Percentiles rank a stretch among this genome's conserved stretches.
Conservation (phyloP, 2,113 vertebrate species). For the Helogale parvula region DNA sequence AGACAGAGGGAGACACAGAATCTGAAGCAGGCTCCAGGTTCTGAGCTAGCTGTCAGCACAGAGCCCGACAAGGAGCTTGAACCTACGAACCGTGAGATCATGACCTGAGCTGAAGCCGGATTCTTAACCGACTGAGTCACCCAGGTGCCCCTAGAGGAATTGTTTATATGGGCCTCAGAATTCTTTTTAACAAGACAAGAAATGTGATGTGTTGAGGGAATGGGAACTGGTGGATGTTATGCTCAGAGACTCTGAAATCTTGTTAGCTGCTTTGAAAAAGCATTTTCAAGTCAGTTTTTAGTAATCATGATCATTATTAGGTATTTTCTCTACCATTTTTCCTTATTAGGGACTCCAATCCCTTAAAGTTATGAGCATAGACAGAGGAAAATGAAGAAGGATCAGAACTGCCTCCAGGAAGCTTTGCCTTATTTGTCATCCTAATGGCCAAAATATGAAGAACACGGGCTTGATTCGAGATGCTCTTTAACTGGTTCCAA, state of each 20-base stretch:
- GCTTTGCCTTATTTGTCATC: neutral
- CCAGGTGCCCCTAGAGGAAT: neutral
- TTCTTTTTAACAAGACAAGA: constrained; percentile 8
- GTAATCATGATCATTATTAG: neutral
- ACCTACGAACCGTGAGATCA: too few relatives aligned
- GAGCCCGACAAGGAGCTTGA: too few relatives aligned
- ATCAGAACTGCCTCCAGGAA: neutral
- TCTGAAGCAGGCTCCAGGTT: too few relatives aligned
- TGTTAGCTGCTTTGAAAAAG: neutral
- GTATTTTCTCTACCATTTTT: neutral
- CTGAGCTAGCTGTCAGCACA: too few relatives aligned
- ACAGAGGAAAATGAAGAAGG: neutral
- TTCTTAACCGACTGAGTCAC: too few relatives aligned
- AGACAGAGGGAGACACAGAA: too few relatives aligned
- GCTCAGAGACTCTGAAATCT: neutral
- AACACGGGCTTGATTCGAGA: neutral
- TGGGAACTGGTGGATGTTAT: neutral
- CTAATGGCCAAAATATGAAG: neutral
- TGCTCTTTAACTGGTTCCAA: neutral
- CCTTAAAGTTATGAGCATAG: neutral
- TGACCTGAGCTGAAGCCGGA: too few relatives aligned
- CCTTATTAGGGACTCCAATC: neutral
- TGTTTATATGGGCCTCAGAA: neutral
- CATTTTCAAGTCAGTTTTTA: neutral
- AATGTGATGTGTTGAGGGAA: neutral